Evolutionary conservation across 1,140 invertebrate species (phyloP).

Genomic region (Drosophila pectinifera): DNA sequence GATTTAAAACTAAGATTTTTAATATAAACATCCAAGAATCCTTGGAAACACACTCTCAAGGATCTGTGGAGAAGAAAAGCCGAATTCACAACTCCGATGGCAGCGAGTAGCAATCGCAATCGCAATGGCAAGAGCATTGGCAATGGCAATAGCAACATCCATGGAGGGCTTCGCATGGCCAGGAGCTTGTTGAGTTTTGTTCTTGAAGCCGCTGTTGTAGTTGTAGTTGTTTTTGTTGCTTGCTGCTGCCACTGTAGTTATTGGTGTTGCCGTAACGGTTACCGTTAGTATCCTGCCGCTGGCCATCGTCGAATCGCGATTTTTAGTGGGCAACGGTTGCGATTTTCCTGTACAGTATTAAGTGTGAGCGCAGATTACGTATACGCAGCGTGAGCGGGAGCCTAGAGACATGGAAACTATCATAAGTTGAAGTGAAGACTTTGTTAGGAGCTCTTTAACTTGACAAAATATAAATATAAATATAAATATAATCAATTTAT

Average conservation of each 20-base stretch:
- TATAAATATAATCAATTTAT: too few species aligned
- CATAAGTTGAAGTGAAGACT: too few species aligned
- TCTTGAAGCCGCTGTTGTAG: neutral
- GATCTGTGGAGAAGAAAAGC: neutral
- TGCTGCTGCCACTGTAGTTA: slow-evolving; percentile 12
- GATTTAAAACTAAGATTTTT: too few species aligned
- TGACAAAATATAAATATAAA: too few species aligned
- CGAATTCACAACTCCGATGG: slow-evolving; percentile 7
- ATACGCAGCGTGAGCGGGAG: slow-evolving; percentile 40
- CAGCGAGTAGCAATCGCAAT: slow-evolving; percentile 37
- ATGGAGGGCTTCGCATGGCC: slow-evolving; percentile 23
- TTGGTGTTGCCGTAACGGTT: slow-evolving; percentile 27
- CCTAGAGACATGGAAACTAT: neutral
- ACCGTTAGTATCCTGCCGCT: slow-evolving; percentile 53
- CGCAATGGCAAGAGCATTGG: slow-evolving; percentile 36
- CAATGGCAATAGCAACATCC: slow-evolving; percentile 19
- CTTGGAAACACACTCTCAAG: neutral
- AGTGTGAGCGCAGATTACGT: slow-evolving; percentile 55
- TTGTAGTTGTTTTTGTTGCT: slow-evolving; percentile 3
- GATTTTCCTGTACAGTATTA: slow-evolving; percentile 63
- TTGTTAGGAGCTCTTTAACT: too few species aligned
- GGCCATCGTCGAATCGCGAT: slow-evolving; percentile 55
- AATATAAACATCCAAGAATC: neutral
- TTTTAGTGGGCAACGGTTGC: slow-evolving; percentile 51
- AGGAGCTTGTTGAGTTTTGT: slow-evolving; percentile 60